Base-by-base conservation (phyloP, 2,888 invertebrate genomes). In the Harpalus rubripes region DNA sequence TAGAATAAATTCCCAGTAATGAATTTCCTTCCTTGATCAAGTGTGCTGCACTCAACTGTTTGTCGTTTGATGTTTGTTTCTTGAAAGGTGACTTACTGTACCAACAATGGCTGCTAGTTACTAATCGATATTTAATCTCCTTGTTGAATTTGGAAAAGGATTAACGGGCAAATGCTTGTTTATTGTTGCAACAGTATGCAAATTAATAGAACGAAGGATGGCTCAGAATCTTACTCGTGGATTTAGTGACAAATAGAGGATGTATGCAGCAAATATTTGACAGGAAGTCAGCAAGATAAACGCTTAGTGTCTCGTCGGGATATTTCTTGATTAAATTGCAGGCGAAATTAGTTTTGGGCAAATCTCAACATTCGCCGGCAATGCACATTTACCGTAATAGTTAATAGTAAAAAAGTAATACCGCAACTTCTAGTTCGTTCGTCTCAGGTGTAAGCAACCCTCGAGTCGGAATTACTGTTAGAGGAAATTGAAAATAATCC, bases 71-170 rank as follows among this genome's bases (percentile, higher is more conserved):
- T 68, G 68, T 68, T 68, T 68, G 68, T 68, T 68, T 68, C 68
- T 68, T 41, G 41, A n/a, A 12, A 65, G 68, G 32, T 68, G 7
- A 39, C 41, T 68, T 68, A 68, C 68, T 39, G 7, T 68, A 41
- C 15, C 26, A 68, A 68, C 68, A 68, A 15, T 15, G 32, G 32
- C 32, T 68, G 68, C 32, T 32, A 39, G 39, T 68, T 7, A 39
- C 68, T 68, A 68, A 68, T 68, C 68, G 68, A 41, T 68, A 41
- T 41, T 39, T 41, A 39, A 68, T 41, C 68, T 68, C 15, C 39
- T 68, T 68, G 41, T 68, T 68, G 32, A 41, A 26, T 68, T 68
- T 68, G 41, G 68, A 68, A 68, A 68, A 68, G 39, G 41, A 68
- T 68, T 63, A 63, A 10, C 22, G 63, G 26, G 63, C 22, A 26